phyloP scores from a whole-genome alignment of 2,888 invertebrate species.

The Lydus trimaculatus region DNA sequence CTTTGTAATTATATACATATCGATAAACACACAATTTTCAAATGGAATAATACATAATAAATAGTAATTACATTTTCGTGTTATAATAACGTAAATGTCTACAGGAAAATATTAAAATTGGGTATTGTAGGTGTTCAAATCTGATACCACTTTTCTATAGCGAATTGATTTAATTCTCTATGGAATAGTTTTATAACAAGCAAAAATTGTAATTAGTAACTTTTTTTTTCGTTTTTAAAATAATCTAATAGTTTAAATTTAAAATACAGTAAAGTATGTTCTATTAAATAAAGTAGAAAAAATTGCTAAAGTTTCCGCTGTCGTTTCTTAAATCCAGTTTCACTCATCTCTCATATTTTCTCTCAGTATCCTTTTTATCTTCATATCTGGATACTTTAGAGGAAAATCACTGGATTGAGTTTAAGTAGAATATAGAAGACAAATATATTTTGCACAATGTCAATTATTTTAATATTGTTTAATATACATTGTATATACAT shows the following conservation, averaged over 20 bases:
- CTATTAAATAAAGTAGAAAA: neutral
- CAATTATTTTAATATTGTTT: neutral
- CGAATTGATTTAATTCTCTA: neutral
- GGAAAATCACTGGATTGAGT: constrained; percentile 3
- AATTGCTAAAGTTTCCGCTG: neutral
- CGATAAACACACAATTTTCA: neutral
- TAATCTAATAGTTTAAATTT: neutral
- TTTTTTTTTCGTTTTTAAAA: no score
- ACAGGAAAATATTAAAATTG: neutral
- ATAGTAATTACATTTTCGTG: neutral
- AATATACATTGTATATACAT: neutral
- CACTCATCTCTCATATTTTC: neutral
- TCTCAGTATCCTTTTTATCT: constrained; percentile 1
- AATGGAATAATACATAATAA: neutral
- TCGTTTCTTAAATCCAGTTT: neutral
- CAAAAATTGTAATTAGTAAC: neutral
- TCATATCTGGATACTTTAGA: neutral
- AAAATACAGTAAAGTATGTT: neutral
- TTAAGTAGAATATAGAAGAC: constrained; percentile 5
- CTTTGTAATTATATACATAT: neutral
- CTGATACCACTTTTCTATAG: neutral
- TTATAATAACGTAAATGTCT: neutral
- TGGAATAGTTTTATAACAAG: neutral
- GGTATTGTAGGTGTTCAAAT: neutral
- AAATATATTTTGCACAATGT: constrained; percentile 2